Conservation (phyloP, 2,888 invertebrate genomes). For the Empis stercorea region DNA sequence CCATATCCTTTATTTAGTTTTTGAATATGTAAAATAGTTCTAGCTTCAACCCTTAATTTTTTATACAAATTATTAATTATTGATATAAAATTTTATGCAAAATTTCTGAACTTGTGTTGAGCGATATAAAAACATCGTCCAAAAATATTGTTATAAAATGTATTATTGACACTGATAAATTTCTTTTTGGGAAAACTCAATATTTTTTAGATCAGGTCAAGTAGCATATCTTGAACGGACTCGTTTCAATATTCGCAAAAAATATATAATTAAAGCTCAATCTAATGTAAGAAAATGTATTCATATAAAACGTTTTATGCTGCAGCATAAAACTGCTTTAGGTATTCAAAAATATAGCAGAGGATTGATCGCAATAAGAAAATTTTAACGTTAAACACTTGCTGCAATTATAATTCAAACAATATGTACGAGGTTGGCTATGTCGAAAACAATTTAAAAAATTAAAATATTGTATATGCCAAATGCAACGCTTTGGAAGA, state of each 20-base stretch:
- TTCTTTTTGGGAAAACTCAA: constrained; percentile 97
- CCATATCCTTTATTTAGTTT: no score
- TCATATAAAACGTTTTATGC: constrained; percentile 55
- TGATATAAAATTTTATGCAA: constrained; percentile 75
- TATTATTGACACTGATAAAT: constrained; percentile 78
- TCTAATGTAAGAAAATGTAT: constrained; percentile 79
- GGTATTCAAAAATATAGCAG: constrained; percentile 69
- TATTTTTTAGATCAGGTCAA: constrained; percentile 97
- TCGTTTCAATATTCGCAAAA: constrained; percentile 63
- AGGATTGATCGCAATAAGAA: constrained; percentile 71
- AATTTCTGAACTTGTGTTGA: constrained; percentile 61
- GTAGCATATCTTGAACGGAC: constrained; percentile 87
- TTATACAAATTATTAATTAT: no score
- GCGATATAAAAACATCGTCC: constrained; percentile 66
- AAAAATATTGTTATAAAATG: constrained; percentile 62
- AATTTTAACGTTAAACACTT: constrained; percentile 51
- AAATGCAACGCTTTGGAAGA: constrained; percentile 61
- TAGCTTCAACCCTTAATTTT: constrained; percentile 82
- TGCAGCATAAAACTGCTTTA: constrained; percentile 49
- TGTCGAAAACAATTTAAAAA: constrained; percentile 52
- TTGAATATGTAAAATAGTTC: constrained; percentile 95
- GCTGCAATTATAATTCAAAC: constrained; percentile 76
- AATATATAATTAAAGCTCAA: constrained; percentile 87
- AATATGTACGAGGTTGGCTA: constrained; percentile 70
- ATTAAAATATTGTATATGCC: constrained; percentile 45